These are phyloP conservation scores for Timema cristinae DNA, from an alignment of 2,888 invertebrate genomes.

Conservation along the genomic window DNA sequence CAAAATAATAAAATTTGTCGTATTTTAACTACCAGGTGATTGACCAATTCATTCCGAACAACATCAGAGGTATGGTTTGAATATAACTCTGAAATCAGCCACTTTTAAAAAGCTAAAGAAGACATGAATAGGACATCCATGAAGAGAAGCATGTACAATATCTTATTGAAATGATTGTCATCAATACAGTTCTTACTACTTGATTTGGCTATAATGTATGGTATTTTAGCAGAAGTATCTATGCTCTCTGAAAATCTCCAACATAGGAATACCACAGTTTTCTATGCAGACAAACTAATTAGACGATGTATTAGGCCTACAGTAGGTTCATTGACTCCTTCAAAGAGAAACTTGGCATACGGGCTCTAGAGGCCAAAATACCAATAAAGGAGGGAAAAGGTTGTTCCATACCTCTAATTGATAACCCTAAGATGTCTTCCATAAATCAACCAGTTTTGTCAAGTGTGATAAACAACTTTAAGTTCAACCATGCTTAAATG, in stretches of 20 bases:
- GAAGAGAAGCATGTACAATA: conserved; percentile 1
- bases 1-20: background rate
- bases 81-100: background rate
- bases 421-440: background rate
- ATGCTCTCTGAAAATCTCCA: background rate
- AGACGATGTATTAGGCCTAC: conserved; percentile 14
- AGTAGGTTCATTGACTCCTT: conserved; percentile 17
- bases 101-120: background rate
- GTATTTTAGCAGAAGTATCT: background rate
- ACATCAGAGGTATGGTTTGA: background rate
- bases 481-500: no score
- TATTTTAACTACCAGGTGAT: background rate
- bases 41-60: conserved; percentile 4
- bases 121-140: background rate
- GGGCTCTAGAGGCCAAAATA: conserved; percentile 14
- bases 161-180: background rate
- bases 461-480: background rate
- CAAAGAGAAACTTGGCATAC: conserved; percentile 13
- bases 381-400: conserved; percentile 8
- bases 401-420: conserved; percentile 16
- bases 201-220: background rate
- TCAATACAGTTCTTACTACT: background rate
- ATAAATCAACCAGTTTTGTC: background rate
- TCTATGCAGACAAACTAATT: conserved; percentile 16
- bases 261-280: background rate